These are phyloP conservation scores for Pyrrhia umbra DNA, from an alignment of 2,888 invertebrate genomes.

Conservation along the genomic window DNA sequence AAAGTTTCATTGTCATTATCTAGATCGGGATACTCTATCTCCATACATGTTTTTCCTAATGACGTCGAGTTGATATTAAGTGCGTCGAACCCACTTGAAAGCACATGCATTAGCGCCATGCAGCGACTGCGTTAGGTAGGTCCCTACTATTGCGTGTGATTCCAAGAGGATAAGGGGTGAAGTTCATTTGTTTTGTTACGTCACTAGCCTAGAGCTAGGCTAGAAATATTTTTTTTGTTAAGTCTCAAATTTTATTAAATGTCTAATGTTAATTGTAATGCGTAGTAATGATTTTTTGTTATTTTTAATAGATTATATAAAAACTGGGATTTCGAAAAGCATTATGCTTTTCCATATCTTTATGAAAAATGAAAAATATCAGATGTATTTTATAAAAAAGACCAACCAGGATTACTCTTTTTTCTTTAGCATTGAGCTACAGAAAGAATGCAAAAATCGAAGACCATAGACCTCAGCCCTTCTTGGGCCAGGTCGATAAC, in stretches of 20 bases:
- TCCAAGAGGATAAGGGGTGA: conserved; percentile 17
- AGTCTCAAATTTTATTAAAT: no score
- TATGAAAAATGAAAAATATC: no score
- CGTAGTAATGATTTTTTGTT: no score
- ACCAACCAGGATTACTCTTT: no score
- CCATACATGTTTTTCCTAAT: conserved; percentile 13
- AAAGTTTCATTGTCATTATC: no score
- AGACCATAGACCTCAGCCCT: no score
- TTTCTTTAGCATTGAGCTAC: not conserved
- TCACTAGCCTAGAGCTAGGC: not conserved
- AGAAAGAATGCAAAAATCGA: not conserved
- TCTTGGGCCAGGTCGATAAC: no score
- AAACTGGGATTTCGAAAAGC: no score
- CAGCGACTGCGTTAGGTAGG: conserved; percentile 5
- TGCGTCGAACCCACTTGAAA: conserved; percentile 54
- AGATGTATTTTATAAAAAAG: no score
- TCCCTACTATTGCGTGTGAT: conserved; percentile 31
- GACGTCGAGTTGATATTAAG: conserved; percentile 31
- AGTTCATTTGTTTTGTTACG: conserved; percentile 15
- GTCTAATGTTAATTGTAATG: no score
- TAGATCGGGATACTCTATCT: conserved; percentile 1
- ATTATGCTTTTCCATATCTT: no score
- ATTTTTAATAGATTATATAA: no score
- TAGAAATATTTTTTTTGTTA: not conserved
- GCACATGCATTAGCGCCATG: conserved; percentile 31